A percentile compares a stretch with the other conserved stretches of the same genome.
Conservation (phyloP, 2,113 vertebrate genomes). For the Myrmecobius fasciatus region DNA sequence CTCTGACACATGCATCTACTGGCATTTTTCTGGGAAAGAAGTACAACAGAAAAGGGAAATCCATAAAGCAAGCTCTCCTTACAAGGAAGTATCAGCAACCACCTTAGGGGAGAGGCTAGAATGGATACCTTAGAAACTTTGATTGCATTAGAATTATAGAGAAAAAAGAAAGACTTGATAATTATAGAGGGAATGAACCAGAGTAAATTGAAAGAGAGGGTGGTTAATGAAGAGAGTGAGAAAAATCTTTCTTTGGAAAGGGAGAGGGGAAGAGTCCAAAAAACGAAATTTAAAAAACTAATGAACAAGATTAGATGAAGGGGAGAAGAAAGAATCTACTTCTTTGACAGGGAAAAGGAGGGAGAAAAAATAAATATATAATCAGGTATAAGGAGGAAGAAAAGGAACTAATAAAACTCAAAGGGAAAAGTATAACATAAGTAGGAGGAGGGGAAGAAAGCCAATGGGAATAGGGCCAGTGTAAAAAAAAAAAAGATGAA, state of each 20-base stretch:
- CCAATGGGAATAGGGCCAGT: neutral
- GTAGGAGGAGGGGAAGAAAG: neutral
- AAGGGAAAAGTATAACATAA: neutral
- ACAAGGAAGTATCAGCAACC: neutral
- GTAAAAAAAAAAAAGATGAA: neutral
- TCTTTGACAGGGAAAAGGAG: neutral
- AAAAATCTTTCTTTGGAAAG: neutral
- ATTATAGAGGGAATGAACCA: neutral
- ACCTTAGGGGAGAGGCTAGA: neutral
- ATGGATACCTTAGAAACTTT: neutral
- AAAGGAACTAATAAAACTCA: neutral
- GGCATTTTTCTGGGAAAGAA: neutral
- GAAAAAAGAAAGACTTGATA: neutral
- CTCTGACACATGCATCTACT: neutral
- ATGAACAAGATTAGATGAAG: neutral
- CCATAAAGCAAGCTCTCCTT: neutral
- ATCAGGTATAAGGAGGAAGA: neutral
- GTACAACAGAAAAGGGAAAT: neutral
- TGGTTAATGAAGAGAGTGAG: neutral
- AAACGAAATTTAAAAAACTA: neutral
- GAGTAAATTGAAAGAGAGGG: no score
- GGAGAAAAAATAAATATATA: neutral
- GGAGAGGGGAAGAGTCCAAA: neutral
- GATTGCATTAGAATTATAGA: neutral
- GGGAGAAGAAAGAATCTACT: neutral